Evolutionary conservation across 2,888 invertebrate species (phyloP), one percentile per base, ranked within the genome.

Genomic region (Capitulum mitella): DNA sequence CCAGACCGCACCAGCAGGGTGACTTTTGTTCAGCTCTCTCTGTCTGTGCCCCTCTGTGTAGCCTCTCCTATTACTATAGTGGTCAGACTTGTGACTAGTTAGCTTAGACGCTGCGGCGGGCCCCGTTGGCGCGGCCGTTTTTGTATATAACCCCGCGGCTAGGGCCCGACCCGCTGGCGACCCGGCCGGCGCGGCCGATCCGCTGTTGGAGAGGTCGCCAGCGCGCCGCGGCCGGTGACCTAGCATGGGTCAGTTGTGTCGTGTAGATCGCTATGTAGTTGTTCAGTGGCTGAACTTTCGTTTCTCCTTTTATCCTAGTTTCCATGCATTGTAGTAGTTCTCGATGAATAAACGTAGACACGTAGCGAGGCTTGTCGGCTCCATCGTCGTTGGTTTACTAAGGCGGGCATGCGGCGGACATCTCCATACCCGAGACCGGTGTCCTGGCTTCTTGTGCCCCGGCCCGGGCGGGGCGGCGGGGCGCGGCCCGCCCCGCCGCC

Each of bases 201-300:
- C 19, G 64, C 26, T 0, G 64, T 37, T 40, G 26, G 3, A 37
- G 26, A 22, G 40, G 70, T 8, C 70, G 40, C 40, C 70, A 26
- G 40, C 70, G 29, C 6, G 34, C 34, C 34, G 64, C 34, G 34
- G 34, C 34, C 64, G 40, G 8, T 26, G 70, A 70, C 70, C 70
- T 70, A 26, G 70, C 70, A 70, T 70, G 70, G 70, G 70, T 70
- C 70, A 37, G 70, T 70, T 40, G 70, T 70, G 70, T 70, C 37
- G 70, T 70, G 70, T 70, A 70, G 70, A 70, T 70, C 70, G 70
- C 70, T 70, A 70, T 40, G 70, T 70, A 70, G 70, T 70, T 70
- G 70, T 70, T 70, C 70, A 70, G 70, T 70, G 70, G 70, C 70
- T 70, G 70, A 70, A 70, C 70, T 70, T 70, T 70, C 70, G 70